phyloP scores from a whole-genome alignment of 2,888 invertebrate species.

The Lycaena phlaeas region DNA sequence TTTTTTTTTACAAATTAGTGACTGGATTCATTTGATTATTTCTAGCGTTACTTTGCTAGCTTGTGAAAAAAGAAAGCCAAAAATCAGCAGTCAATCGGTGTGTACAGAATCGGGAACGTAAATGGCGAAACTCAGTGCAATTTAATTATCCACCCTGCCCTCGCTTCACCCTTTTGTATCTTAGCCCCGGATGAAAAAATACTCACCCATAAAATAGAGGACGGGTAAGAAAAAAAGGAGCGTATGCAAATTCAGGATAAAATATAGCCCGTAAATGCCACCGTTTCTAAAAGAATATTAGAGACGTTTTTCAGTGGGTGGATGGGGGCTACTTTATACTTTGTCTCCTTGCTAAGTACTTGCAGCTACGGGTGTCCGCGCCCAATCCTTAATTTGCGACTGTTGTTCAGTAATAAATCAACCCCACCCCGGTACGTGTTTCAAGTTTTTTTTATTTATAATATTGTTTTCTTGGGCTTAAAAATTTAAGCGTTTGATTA shows the following conservation, averaged over 20 bases:
- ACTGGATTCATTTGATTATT: too few relatives aligned
- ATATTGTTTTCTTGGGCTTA: constrained; percentile 1
- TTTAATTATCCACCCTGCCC: constrained; percentile 68
- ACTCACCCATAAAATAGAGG: constrained; percentile 73
- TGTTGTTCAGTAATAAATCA: constrained; percentile 65
- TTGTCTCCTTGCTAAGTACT: constrained; percentile 70
- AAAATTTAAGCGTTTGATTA: background rate
- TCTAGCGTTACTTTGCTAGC: too few relatives aligned
- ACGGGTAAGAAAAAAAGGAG: constrained; percentile 71
- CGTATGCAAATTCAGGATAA: constrained; percentile 75
- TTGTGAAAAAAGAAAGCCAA: too few relatives aligned
- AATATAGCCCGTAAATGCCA: constrained; percentile 76
- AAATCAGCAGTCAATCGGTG: background rate
- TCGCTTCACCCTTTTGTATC: constrained; percentile 74
- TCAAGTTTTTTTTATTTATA: constrained; percentile 11
- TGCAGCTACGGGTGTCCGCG: constrained; percentile 62
- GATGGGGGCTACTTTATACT: constrained; percentile 69
- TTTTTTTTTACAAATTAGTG: too few relatives aligned
- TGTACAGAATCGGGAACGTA: background rate
- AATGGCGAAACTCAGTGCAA: constrained; percentile 36
- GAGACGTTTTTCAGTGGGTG: constrained; percentile 74
- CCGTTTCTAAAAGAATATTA: constrained; percentile 76
- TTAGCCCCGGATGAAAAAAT: constrained; percentile 72
- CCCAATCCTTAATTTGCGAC: constrained; percentile 63
- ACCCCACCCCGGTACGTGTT: constrained; percentile 4